Base-by-base conservation (phyloP, 2,797 vertebrate species). In the Eulemur coronatus region DNA sequence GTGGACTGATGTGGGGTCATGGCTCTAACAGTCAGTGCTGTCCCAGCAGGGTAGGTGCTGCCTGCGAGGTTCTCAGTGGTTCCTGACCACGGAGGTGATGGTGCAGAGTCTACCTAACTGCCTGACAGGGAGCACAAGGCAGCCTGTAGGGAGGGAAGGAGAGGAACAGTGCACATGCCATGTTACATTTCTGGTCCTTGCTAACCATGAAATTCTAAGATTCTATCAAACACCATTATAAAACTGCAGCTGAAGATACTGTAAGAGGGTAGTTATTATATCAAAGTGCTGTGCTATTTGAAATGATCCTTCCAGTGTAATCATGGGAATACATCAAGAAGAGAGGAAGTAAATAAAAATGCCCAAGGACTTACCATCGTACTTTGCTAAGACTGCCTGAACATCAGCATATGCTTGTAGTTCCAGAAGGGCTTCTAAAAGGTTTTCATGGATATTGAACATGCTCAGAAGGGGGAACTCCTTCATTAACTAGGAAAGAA, bases 381-480 rank as follows among this genome's bases (percentile, higher is more conserved):
- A 99, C 98, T 99, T 99, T 98, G 99, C 99, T 99, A 99, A 99
- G 96, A 99, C 99, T 93, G 99, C 99, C 98, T 99, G 99, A 67
- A 99, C 99, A 95, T 99, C 99, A 75, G 99, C 99, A 97, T 99
- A 99, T 3, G 99, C 99, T 98, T 99, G 99, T 91, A 99, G 99
- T 97, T 99, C 99, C 97, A 99, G 98, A 86, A 99, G 98, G n/a
- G 99, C 99, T 99, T 99, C 99, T 98, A 99, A 99, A 96, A 99
- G 99, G 98, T 99, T 99, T 98, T 99, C 99, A 22, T 99, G 99
- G 98, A 99, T 99, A 98, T 99, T 99, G 98, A 99, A 99, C 99
- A 99, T 99, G 98, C 99, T 99, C 98, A 99, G 99, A 97, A 99
- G 99, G 98, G 99, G 99, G 98, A 99, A 99, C 98, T 99, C 99